Conservation (phyloP, 2,113 vertebrate species). For the Ciconia stormi region DNA sequence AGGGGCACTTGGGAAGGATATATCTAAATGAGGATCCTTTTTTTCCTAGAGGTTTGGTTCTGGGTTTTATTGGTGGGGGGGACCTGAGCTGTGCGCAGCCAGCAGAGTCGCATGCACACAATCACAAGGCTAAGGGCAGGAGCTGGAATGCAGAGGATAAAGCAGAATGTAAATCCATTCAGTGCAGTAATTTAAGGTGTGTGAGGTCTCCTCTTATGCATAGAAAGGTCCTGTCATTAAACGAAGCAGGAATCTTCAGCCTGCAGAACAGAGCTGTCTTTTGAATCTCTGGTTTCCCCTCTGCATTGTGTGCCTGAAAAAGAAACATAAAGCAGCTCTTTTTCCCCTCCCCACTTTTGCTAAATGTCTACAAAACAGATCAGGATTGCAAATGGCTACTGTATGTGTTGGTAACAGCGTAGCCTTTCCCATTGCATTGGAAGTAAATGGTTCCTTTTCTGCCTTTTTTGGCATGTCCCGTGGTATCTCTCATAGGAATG, state of each 20-base stretch:
- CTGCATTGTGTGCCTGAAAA: neutral
- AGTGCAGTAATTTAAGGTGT: conserved; percentile 51
- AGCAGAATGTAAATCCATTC: conserved; percentile 52
- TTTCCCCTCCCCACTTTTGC: neutral
- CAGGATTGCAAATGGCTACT: neutral
- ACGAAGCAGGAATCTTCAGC: neutral
- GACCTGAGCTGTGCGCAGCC: neutral
- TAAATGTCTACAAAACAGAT: neutral
- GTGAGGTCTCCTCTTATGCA: conserved; percentile 52
- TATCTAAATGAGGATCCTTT: neutral
- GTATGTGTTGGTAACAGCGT: neutral
- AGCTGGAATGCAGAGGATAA: conserved; percentile 62
- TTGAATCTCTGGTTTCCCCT: conserved; percentile 32
- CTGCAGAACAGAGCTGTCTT: conserved; percentile 7
- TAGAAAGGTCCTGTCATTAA: conserved; percentile 56
- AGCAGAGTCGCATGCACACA: neutral
- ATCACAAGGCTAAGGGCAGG: conserved; percentile 45
- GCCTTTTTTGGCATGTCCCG: neutral
- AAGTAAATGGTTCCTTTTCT: neutral
- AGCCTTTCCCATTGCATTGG: neutral
- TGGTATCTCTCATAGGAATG: neutral
- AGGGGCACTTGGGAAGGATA: neutral
- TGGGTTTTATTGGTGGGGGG: neutral
- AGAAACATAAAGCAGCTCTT: neutral
- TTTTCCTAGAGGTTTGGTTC: neutral